A percentile compares a stretch with the other conserved stretches of the same genome.
These are phyloP conservation scores for Galeopsomyia nigrocyanea DNA, from an alignment of 2,888 invertebrate genomes.

Conservation along the genomic window DNA sequence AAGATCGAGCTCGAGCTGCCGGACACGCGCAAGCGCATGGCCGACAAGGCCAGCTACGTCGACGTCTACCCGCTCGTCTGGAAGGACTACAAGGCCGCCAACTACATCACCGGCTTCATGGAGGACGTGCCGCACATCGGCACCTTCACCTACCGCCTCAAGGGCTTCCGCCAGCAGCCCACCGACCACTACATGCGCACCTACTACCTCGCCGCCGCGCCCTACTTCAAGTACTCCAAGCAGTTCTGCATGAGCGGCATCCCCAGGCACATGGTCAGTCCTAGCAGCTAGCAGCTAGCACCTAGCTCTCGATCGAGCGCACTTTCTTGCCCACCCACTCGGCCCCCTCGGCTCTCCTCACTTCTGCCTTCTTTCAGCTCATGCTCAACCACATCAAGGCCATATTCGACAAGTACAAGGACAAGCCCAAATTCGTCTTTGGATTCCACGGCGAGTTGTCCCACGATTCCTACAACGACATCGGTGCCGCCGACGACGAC, in stretches of 20 bases:
- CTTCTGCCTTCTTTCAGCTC: conserved; percentile 59
- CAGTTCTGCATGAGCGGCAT: conserved; percentile 79
- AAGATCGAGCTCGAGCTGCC: conserved; percentile 88
- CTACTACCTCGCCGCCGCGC: conserved; percentile 79
- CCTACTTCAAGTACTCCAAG: conserved; percentile 72
- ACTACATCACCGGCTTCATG: conserved; percentile 83
- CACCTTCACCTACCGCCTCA: conserved; percentile 90
- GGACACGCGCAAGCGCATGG: conserved; percentile 81
- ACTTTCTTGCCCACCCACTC: not conserved
- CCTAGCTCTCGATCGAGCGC: not conserved
- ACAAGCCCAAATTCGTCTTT: conserved; percentile 84
- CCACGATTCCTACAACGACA: conserved; percentile 86
- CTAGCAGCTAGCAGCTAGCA: too few species aligned
- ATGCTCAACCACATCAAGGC: conserved; percentile 72
- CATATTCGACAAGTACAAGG: conserved; percentile 74
- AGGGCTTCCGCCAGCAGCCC: conserved; percentile 86
- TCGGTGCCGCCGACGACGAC: conserved; percentile 84
- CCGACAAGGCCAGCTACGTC: conserved; percentile 75
- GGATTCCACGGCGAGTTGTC: conserved; percentile 91
- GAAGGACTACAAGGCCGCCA: conserved; percentile 80
- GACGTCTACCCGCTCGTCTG: conserved; percentile 90
- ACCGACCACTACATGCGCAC: conserved; percentile 92
- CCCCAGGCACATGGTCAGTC: conserved; percentile 79
- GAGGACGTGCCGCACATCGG: conserved; percentile 89
- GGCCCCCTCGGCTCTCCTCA: too few species aligned